Percentiles rank a stretch among this genome's conserved stretches.
Conservation (phyloP, 2,113 vertebrate genomes). For the Callaeas wilsoni region DNA sequence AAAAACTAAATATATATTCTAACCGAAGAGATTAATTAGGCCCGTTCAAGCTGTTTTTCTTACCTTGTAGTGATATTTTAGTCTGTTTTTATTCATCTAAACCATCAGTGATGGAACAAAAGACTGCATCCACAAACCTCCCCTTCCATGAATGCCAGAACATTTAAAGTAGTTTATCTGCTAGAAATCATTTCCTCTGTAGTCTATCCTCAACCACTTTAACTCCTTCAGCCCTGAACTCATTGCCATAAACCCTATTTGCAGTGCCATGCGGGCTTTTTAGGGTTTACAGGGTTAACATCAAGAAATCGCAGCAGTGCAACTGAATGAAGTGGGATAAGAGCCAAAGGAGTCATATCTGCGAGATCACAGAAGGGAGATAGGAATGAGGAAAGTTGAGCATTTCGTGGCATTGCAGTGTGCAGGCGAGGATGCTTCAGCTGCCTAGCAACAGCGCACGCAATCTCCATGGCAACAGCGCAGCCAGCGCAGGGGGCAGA, state of each 20-base stretch:
- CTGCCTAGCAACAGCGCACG: constrained; percentile 61
- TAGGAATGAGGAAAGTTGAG: constrained; percentile 25
- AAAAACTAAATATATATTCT: not conserved
- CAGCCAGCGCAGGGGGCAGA: not conserved
- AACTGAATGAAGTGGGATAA: not conserved
- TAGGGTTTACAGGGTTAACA: constrained; percentile 17
- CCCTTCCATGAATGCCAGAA: constrained; percentile 47
- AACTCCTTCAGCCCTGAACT: constrained; percentile 44
- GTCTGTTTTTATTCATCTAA: constrained; percentile 46
- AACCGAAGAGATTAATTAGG: not conserved
- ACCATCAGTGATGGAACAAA: constrained; percentile 37
- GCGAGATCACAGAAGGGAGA: not conserved
- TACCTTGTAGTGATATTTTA: constrained; percentile 54
- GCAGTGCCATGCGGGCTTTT: not conserved
- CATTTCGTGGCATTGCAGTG: constrained; percentile 36
- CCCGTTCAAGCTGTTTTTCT: constrained; percentile 27
- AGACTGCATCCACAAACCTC: constrained; percentile 28
- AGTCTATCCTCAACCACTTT: constrained; percentile 22
- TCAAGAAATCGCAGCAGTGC: not conserved
- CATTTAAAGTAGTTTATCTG: constrained; percentile 58
- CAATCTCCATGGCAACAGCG: constrained; percentile 47
- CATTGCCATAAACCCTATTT: not conserved
- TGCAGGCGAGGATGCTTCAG: constrained; percentile 26
- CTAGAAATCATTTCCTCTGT: constrained; percentile 58
- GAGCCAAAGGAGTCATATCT: constrained; percentile 33